Conservation (phyloP, 2,888 invertebrate genomes). For the Ochropacha duplaris region DNA sequence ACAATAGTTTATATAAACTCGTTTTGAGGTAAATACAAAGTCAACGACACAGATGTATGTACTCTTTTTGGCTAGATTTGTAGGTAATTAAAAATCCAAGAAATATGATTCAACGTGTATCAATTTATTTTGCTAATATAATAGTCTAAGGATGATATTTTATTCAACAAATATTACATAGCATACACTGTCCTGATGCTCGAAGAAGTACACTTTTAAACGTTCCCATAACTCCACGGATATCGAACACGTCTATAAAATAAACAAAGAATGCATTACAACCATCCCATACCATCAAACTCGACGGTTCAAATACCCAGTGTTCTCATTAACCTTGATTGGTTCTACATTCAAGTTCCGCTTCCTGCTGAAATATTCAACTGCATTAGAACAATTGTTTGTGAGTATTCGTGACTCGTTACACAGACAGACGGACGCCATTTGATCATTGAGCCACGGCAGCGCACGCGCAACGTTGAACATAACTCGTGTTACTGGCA, state of each 20-base stretch:
- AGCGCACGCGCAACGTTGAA: conserved; percentile 35
- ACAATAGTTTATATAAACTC: too few species aligned
- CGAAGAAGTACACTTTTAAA: neutral
- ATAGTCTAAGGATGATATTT: too few species aligned
- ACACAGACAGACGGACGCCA: conserved; percentile 42
- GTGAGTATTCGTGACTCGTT: neutral
- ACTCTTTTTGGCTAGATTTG: too few species aligned
- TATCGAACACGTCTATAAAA: neutral
- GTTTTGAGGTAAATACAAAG: too few species aligned
- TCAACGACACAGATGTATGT: too few species aligned
- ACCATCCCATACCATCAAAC: neutral
- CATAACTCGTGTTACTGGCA: conserved; percentile 21
- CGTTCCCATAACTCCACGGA: neutral
- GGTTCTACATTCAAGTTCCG: conserved; percentile 1
- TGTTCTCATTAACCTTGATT: neutral
- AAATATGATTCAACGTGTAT: too few species aligned
- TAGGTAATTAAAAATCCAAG: too few species aligned
- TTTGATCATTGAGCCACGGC: conserved; percentile 32
- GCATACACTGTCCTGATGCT: too few species aligned
- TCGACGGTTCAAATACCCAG: neutral
- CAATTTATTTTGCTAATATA: too few species aligned
- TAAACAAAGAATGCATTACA: neutral
- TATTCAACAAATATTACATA: too few species aligned
- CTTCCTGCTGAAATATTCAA: conserved; percentile 1
- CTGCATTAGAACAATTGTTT: neutral